Conservation (phyloP, 2,797 vertebrate genomes). For the Sciaenops ocellatus region DNA sequence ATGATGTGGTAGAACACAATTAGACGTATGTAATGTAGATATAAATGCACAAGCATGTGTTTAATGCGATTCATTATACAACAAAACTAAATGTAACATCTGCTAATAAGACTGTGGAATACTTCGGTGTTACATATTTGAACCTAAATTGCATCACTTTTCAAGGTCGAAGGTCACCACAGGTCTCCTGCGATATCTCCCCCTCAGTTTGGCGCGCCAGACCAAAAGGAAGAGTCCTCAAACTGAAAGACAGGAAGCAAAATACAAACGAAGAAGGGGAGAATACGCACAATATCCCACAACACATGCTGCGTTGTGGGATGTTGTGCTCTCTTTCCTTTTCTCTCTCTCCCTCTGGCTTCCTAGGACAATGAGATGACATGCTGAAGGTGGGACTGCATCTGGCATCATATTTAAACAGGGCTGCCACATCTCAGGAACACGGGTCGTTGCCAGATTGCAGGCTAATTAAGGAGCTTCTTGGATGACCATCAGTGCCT, state of each 20-base stretch:
- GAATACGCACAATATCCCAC: slow-evolving; percentile 69
- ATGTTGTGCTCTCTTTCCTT: slow-evolving; percentile 72
- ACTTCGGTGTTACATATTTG: slow-evolving; percentile 35
- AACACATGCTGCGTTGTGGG: slow-evolving; percentile 77
- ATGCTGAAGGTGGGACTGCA: slow-evolving; percentile 88
- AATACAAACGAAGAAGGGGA: slow-evolving; percentile 66
- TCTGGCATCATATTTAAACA: slow-evolving; percentile 88
- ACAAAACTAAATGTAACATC: neutral
- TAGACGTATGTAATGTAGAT: neutral
- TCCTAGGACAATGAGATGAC: slow-evolving; percentile 87
- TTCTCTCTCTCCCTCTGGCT: slow-evolving; percentile 74
- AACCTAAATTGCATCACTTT: slow-evolving; percentile 49
- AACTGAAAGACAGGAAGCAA: slow-evolving; percentile 65
- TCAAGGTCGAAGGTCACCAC: slow-evolving; percentile 72
- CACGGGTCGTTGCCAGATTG: slow-evolving; percentile 88
- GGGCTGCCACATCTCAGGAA: slow-evolving; percentile 87
- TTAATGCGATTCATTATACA: neutral
- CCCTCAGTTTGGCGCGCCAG: slow-evolving; percentile 60
- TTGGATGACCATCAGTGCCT: slow-evolving; percentile 91
- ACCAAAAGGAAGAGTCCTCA: slow-evolving; percentile 31
- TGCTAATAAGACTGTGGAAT: neutral
- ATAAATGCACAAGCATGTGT: slow-evolving; percentile 3
- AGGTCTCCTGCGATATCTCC: slow-evolving; percentile 63
- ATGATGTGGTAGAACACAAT: neutral
- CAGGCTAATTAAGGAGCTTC: slow-evolving; percentile 89